Conservation (phyloP, 2,113 vertebrate species). For the Neotragus pygmaeus region DNA sequence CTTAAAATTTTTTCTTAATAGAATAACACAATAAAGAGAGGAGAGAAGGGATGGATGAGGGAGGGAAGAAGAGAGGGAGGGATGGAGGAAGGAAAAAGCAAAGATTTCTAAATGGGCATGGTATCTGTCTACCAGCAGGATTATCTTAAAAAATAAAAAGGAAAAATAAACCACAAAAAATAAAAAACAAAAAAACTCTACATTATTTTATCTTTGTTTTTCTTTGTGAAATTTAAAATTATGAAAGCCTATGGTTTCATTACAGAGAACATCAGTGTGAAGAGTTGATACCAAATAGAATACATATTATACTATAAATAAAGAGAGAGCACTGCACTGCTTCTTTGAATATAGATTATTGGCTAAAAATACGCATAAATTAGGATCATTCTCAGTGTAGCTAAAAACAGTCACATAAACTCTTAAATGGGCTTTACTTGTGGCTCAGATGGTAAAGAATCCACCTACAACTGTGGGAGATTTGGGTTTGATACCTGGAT, state of each 20-base stretch:
- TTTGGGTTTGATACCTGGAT: neutral
- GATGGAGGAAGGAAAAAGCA: neutral
- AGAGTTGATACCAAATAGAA: neutral
- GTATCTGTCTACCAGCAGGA: neutral
- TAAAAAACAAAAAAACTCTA: neutral
- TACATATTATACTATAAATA: neutral
- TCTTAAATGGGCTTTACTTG: neutral
- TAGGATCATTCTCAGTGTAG: neutral
- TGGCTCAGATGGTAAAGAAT: neutral
- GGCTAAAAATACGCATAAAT: neutral
- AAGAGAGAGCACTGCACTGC: neutral
- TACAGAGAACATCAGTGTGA: neutral
- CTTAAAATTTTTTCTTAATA: neutral
- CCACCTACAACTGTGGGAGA: neutral
- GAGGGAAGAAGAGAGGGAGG: rapidly evolving
- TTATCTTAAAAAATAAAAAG: neutral
- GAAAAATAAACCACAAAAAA: neutral
- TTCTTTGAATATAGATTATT: neutral
- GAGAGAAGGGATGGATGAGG: rapidly evolving
- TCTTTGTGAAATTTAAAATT: neutral
- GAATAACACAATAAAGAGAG: neutral
- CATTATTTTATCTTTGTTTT: neutral
- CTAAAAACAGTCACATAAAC: neutral
- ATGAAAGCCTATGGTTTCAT: neutral
- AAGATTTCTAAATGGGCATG: neutral